A percentile compares a stretch with the other conserved stretches of the same genome.
Conservation (phyloP, 2,797 vertebrate genomes). For the Knipowitschia caucasica region DNA sequence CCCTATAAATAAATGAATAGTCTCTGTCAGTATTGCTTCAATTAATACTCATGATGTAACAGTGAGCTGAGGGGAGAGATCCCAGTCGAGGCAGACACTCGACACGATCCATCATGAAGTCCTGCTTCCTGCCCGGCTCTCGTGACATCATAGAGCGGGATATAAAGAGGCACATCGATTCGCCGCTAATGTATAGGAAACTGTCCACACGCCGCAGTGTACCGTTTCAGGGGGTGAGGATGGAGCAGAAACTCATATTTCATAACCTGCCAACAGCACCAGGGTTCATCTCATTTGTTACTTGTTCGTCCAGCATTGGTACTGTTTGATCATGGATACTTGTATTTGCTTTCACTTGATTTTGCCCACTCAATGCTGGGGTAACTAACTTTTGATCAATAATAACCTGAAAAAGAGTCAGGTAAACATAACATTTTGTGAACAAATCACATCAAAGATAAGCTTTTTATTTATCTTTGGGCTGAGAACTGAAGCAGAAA, state of each 20-base stretch:
- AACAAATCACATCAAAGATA: too few relatives aligned
- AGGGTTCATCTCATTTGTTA: neutral
- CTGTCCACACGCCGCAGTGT: neutral
- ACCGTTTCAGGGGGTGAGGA: conserved; percentile 1
- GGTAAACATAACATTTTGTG: too few relatives aligned
- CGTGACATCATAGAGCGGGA: conserved; percentile 5
- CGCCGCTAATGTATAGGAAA: conserved; percentile 19
- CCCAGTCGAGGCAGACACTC: conserved; percentile 14
- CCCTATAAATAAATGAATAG: conserved; percentile 6
- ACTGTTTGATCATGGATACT: neutral
- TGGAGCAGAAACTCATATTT: neutral
- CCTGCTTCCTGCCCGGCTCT: conserved; percentile 12
- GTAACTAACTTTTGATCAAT: neutral
- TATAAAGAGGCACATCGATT: conserved; percentile 14
- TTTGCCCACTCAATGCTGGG: neutral
- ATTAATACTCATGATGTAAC: conserved; percentile 17
- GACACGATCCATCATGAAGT: conserved; percentile 2
- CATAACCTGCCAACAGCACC: neutral
- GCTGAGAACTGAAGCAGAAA: too few relatives aligned
- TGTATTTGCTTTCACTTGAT: neutral
- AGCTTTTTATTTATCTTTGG: too few relatives aligned
- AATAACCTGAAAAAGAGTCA: neutral
- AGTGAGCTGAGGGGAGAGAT: conserved; percentile 5
- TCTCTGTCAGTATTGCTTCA: conserved; percentile 3
- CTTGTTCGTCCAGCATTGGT: neutral